Conservation (phyloP, 2,113 vertebrate genomes). For the Hystrix brachyura region DNA sequence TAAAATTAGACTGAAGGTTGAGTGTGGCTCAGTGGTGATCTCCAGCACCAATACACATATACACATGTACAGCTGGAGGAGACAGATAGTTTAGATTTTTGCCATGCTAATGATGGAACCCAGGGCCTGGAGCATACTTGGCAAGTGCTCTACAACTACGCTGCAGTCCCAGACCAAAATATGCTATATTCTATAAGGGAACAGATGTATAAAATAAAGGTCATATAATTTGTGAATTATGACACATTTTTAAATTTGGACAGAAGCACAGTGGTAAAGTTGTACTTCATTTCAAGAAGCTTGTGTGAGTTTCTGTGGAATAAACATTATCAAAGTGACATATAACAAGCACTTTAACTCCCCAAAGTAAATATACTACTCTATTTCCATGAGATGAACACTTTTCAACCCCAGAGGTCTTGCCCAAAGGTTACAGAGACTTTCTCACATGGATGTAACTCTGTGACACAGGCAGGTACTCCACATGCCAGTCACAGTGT, state of each 20-base stretch:
- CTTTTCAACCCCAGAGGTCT: background rate
- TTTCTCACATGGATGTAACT: background rate
- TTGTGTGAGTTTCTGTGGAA: background rate
- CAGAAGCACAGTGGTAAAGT: background rate
- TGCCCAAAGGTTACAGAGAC: background rate
- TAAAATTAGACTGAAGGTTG: background rate
- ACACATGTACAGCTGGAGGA: background rate
- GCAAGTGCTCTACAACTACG: background rate
- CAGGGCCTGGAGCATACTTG: background rate
- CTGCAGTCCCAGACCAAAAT: background rate
- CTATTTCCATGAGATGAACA: background rate
- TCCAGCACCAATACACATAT: background rate
- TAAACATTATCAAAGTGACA: background rate
- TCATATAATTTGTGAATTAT: background rate
- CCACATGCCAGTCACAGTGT: background rate
- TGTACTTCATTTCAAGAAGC: background rate
- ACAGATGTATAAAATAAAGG: background rate
- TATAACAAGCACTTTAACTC: background rate
- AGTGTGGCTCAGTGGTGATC: background rate
- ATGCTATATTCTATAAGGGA: background rate
- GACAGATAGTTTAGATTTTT: background rate
- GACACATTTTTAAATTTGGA: background rate
- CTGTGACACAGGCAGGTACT: background rate
- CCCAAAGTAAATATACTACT: background rate
- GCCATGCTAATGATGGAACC: background rate